phyloP scores from a whole-genome alignment of 2,797 vertebrate genomes.

The Macroramphosus scolopax region DNA sequence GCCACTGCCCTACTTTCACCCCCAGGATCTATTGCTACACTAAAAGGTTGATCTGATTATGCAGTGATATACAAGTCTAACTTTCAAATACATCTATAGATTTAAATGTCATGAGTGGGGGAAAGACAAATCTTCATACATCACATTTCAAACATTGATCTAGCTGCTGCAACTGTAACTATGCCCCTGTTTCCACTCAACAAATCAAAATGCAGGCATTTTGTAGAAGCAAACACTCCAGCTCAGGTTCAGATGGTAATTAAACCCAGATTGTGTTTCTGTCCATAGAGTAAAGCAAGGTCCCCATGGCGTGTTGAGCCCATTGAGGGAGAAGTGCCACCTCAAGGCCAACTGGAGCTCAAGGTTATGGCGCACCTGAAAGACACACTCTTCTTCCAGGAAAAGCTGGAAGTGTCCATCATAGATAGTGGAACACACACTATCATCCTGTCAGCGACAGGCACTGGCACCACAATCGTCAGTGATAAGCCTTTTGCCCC shows the following conservation, averaged over 20 bases:
- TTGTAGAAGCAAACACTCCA: too few species aligned
- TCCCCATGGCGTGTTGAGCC: conserved; percentile 81
- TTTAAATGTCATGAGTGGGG: conserved; percentile 5
- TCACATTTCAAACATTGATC: conserved; percentile 26
- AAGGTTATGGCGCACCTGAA: conserved; percentile 80
- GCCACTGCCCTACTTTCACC: too few species aligned
- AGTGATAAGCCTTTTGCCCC: conserved; percentile 80
- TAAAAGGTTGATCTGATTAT: conserved; percentile 43
- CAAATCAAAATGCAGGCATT: too few species aligned
- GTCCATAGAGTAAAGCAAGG: conserved; percentile 63
- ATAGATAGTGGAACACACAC: conserved; percentile 64
- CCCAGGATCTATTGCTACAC: conserved; percentile 15
- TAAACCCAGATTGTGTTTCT: too few species aligned
- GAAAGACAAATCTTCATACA: conserved; percentile 23
- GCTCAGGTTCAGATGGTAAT: too few species aligned
- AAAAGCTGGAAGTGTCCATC: conserved; percentile 76
- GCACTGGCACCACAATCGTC: conserved; percentile 84
- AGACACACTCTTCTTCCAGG: conserved; percentile 76
- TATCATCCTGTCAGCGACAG: conserved; percentile 75
- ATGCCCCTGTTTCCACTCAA: conserved; percentile 9
- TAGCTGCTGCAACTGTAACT: conserved; percentile 1
- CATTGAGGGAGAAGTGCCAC: conserved; percentile 76
- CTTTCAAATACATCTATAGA: too few species aligned
- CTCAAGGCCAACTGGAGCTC: conserved; percentile 67
- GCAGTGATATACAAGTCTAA: conserved; percentile 37